Percentiles rank a stretch among this genome's conserved stretches.
These are phyloP conservation scores for Syndactyla subalaris DNA, from an alignment of 2,797 vertebrate genomes.

Conservation along the genomic window DNA sequence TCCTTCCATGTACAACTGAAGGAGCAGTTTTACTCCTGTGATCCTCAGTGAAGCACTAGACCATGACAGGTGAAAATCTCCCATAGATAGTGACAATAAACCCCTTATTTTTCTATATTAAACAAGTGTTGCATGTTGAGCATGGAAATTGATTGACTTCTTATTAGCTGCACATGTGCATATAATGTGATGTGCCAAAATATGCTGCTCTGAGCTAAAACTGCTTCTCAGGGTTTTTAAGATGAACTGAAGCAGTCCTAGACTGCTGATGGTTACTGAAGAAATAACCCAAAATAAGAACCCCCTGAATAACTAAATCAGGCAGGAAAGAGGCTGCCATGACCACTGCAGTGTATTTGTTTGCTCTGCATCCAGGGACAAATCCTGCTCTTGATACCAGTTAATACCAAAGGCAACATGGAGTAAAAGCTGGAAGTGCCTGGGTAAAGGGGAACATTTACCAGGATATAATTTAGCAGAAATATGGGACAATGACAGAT, in stretches of 20 bases:
- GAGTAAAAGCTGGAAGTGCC: not conserved
- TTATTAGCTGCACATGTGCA: not conserved
- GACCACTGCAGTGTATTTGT: not conserved
- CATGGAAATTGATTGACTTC: not conserved
- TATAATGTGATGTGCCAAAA: not conserved
- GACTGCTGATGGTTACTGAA: not conserved
- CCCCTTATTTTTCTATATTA: not conserved
- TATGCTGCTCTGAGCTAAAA: not conserved
- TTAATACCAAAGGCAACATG: not conserved
- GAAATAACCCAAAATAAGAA: not conserved
- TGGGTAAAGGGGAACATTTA: not conserved
- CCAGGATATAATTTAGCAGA: not conserved
- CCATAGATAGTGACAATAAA: not conserved
- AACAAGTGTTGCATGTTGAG: not conserved
- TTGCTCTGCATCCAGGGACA: not conserved
- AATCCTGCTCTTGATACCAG: not conserved
- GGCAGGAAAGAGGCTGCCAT: not conserved
- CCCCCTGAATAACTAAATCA: not conserved
- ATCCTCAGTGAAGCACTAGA: not conserved
- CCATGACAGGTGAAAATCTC: not conserved
- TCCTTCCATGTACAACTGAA: not conserved
- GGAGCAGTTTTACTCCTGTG: not conserved
- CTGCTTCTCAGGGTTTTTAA: not conserved
- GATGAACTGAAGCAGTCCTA: not conserved
- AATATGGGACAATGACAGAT: not conserved